phyloP scores from a whole-genome alignment of 2,888 invertebrate genomes.

The Lymantria dispar region DNA sequence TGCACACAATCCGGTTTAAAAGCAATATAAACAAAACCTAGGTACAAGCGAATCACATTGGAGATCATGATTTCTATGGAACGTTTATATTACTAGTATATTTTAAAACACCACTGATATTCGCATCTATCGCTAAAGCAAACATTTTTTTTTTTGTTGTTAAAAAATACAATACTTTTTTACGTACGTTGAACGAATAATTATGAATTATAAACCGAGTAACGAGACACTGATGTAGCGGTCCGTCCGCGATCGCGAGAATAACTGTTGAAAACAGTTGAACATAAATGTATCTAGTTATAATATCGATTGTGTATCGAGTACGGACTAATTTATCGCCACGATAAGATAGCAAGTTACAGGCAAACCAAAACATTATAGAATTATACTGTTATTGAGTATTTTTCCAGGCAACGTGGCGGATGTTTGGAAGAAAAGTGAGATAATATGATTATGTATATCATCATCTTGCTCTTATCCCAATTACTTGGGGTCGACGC shows the following conservation, averaged over 20 bases:
- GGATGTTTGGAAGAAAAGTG: neutral
- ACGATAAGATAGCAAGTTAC: constrained; percentile 66
- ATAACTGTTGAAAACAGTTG: constrained; percentile 67
- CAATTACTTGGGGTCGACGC: too few relatives aligned
- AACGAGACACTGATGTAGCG: constrained; percentile 47
- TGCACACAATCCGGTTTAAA: constrained; percentile 21
- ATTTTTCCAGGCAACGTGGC: constrained; percentile 30
- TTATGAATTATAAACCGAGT: constrained; percentile 39
- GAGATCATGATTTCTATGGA: constrained; percentile 30
- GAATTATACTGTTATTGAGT: constrained; percentile 36
- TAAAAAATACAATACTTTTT: constrained; percentile 17
- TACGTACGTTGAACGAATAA: constrained; percentile 34
- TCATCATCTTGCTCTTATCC: too few relatives aligned
- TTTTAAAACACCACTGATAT: constrained; percentile 25
- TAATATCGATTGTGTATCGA: constrained; percentile 74
- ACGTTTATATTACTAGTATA: constrained; percentile 26
- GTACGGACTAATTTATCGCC: constrained; percentile 70
- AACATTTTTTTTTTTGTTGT: constrained; percentile 17
- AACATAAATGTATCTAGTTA: constrained; percentile 54
- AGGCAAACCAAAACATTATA: constrained; percentile 38
- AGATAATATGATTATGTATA: neutral
- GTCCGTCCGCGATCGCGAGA: constrained; percentile 59
- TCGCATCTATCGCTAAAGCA: constrained; percentile 14
- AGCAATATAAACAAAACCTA: constrained; percentile 28
- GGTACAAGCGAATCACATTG: constrained; percentile 32